Conservation (phyloP, 1,140 invertebrate genomes). For the Diorhabda carinulata region DNA sequence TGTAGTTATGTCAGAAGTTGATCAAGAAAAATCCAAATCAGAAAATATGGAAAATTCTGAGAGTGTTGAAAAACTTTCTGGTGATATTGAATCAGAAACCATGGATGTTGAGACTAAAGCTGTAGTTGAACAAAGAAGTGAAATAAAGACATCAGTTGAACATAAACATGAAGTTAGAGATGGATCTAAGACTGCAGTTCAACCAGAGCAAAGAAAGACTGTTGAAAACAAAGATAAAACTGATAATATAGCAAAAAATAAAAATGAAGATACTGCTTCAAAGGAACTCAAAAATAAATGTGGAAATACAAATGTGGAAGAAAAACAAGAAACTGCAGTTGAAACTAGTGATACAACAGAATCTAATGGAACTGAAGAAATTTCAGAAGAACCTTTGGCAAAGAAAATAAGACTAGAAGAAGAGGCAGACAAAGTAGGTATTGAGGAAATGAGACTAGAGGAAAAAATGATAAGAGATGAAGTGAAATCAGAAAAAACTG, state of each 20-base stretch:
- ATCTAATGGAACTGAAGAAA: background rate
- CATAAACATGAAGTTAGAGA: background rate
- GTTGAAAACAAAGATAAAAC: slow-evolving; percentile 20
- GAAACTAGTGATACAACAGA: slow-evolving; percentile 10
- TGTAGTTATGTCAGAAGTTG: slow-evolving; percentile 5
- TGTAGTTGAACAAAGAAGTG: background rate
- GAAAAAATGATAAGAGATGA: background rate
- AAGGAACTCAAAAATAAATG: slow-evolving; percentile 66
- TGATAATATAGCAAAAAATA: slow-evolving; percentile 14
- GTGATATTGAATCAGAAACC: background rate
- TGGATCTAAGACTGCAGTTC: slow-evolving; percentile 20
- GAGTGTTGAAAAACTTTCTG: background rate
- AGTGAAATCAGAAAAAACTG: background rate
- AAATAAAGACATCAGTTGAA: background rate
- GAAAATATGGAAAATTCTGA: slow-evolving; percentile 5
- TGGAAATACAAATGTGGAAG: slow-evolving; percentile 52
- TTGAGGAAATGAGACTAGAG: background rate
- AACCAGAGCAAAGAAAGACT: slow-evolving; percentile 7
- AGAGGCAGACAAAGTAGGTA: background rate
- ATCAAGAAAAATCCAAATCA: background rate
- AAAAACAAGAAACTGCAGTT: slow-evolving; percentile 20
- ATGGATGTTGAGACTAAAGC: background rate
- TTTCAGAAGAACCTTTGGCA: background rate
- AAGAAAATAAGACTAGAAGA: background rate
- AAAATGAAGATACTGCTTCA: slow-evolving; percentile 43